Evolutionary conservation across 2,113 vertebrate genomes (phyloP), one percentile per base, ranked within the genome.

Genomic region (Lophius piscatorius): DNA sequence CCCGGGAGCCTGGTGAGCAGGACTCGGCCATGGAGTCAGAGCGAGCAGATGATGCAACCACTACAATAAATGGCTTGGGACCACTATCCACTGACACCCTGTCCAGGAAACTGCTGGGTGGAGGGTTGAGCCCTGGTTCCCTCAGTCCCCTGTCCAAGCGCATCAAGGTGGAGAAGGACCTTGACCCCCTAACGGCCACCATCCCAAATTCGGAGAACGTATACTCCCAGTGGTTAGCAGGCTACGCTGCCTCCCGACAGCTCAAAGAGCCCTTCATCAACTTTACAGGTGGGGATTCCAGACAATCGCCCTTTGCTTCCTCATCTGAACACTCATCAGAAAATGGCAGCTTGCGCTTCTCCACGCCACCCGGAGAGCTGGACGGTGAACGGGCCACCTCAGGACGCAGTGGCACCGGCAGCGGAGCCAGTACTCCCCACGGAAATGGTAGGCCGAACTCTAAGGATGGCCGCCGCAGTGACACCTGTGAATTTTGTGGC

Each of bases 401-500:
- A 72, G 96, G 94, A 88, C 95, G 94, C 89, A 98, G 96, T 55
- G 95, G 95, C 90, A 96, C 95, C 16, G 95, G 88, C 67, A 90
- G 88, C 2, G 87, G 88, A n/a, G 84, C 87, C 69, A 90, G 88
- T 83, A 90, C 88, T 13, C 88, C 88, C 5, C 88, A 88, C 6
- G 94, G 96, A 83, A 97, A 95, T 68, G 94, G 95, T 83, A 92
- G 96, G 89, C 95, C 96, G 76, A 96, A 92, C 93, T 98, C 95
- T 84, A 98, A 98, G 93, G 96, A 98, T 70, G 91, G 96, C 86
- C 95, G 94, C 85, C 96, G 96, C 90, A 98, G 96, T 86, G 97
- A 98, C 93, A 98, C 96, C 80, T 98, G 97, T 89, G 97, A 98
- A 90, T 98, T 91, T 92, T 98, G 97, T 85, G 97, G 96, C 87